Conservation (phyloP, 2,888 invertebrate genomes). For the Xiphydria camelus region DNA sequence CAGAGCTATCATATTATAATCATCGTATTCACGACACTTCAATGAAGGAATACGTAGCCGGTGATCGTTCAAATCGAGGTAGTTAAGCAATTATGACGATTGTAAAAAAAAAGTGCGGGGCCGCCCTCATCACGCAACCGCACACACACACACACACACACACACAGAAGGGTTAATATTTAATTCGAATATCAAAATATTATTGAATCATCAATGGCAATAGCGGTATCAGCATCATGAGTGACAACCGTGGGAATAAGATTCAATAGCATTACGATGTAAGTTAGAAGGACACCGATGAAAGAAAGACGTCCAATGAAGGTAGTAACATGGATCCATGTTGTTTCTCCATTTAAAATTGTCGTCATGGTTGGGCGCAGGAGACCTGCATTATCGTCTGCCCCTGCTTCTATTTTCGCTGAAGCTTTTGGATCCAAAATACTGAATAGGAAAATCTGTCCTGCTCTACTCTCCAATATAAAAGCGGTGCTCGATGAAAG, state of each 20-base stretch:
- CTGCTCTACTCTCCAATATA: slow-evolving; percentile 38
- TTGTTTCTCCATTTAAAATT: slow-evolving; percentile 17
- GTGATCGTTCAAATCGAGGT: too few species aligned
- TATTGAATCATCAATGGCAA: too few species aligned
- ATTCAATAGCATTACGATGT: slow-evolving; percentile 33
- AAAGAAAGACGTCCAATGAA: slow-evolving; percentile 43
- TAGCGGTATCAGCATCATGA: too few species aligned
- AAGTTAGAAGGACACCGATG: slow-evolving; percentile 27
- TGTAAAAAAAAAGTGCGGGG: too few species aligned
- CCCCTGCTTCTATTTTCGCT: slow-evolving; percentile 31
- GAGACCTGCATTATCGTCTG: slow-evolving; percentile 35
- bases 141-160: too few species aligned
- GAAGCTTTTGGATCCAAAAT: slow-evolving; percentile 41
- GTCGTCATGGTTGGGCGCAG: slow-evolving; percentile 15
- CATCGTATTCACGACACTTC: too few species aligned
- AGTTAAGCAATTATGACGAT: too few species aligned
- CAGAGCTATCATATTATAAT: too few species aligned
- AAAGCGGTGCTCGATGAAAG: slow-evolving; percentile 26
- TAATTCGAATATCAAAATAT: too few species aligned
- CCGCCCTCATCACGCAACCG: too few species aligned
- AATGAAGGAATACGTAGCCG: too few species aligned
- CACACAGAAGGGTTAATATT: too few species aligned
- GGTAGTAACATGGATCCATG: slow-evolving; percentile 38
- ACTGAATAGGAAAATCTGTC: slow-evolving; percentile 40
- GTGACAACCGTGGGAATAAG: slow-evolving; percentile 23